A percentile compares a stretch with the other conserved stretches of the same genome.
Evolutionary conservation across 2,797 vertebrate genomes (phyloP).

Genomic region (Enteromius treurensis): DNA sequence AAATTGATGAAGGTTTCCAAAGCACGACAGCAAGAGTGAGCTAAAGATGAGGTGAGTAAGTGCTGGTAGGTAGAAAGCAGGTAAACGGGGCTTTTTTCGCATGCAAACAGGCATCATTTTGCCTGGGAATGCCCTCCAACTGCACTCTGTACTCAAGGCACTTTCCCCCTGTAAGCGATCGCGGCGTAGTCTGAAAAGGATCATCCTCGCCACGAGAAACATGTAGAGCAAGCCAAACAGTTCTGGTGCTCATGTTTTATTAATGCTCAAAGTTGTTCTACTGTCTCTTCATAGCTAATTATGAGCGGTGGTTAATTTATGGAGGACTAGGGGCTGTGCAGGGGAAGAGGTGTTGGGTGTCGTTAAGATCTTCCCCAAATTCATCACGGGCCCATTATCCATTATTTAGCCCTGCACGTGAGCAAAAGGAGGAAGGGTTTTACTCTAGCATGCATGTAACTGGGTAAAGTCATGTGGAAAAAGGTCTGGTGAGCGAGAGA

Average conservation of each 20-base stretch:
- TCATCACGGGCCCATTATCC: constrained; percentile 73
- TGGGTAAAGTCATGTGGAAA: constrained; percentile 81
- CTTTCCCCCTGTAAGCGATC: constrained; percentile 31
- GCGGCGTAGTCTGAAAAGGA: constrained; percentile 28
- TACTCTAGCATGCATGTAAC: constrained; percentile 76
- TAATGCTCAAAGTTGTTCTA: constrained; percentile 74
- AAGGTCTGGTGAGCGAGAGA: constrained; percentile 72
- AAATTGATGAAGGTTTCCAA: constrained; percentile 54
- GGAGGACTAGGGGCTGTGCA: constrained; percentile 58
- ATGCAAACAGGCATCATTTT: constrained; percentile 53
- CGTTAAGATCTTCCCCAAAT: constrained; percentile 78
- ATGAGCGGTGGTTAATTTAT: constrained; percentile 74
- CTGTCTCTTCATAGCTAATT: constrained; percentile 71
- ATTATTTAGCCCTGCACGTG: constrained; percentile 77
- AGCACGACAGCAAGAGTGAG: constrained; percentile 20
- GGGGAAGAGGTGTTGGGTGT: constrained; percentile 71
- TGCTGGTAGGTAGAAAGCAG: constrained; percentile 19
- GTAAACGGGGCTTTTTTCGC: constrained; percentile 58
- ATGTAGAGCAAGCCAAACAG: constrained; percentile 58
- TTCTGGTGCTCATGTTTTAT: constrained; percentile 73
- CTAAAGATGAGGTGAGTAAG: constrained; percentile 36
- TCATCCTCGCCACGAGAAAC: constrained; percentile 45
- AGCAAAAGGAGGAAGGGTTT: constrained; percentile 76
- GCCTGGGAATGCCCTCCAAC: constrained; percentile 1
- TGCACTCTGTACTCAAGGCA: constrained; percentile 23